Base-by-base conservation (phyloP, 2,797 vertebrate genomes). In the Rhyacichthys aspro region DNA sequence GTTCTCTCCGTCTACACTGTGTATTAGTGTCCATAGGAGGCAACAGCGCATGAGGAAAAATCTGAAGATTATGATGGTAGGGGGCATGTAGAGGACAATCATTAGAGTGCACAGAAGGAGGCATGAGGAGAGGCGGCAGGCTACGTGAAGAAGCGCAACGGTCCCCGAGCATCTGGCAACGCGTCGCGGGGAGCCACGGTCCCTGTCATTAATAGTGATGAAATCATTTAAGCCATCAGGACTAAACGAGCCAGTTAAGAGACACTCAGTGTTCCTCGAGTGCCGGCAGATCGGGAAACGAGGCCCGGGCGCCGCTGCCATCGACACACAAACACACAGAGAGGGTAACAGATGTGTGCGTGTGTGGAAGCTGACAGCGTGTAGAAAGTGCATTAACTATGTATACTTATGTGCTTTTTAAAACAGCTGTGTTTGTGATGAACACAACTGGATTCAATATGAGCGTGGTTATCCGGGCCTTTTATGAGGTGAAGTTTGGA, bases 201-300 rank as follows among this genome's bases (percentile, higher is more conserved):
- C 92, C 91, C 92, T 95, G 95, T 96, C 95, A 96, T 96, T 97
- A 96, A 96, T 96, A 94, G 95, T 96, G 95, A 98, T 97, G 94
- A 97, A 96, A 98, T 98, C 95, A 96, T 98, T 98, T 97, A 96
- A 95, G 94, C 94, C 95, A 96, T 98, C 94, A 96, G 94, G 93
- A 95, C 94, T 95, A 96, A 98, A 98, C 95, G 95, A 96, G 95
- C 93, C 94, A 92, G 95, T 96, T 97, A 96, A 97, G 92, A 94
- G 93, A 92, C 94, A 89, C 94, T 95, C 93, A 94, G 52, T 88
- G 90, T 93, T 92, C 90, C 93, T 91, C 73, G 66, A 81, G 91
- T 93, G 92, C 92, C 86, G 82, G 63, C 88, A 93, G 93, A 83
- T 61, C 87, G 91, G 72, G 67, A 70, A 57, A 50, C 65, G 56